Conservation (phyloP, 2,797 vertebrate species). For the Eremophila alpestris region DNA sequence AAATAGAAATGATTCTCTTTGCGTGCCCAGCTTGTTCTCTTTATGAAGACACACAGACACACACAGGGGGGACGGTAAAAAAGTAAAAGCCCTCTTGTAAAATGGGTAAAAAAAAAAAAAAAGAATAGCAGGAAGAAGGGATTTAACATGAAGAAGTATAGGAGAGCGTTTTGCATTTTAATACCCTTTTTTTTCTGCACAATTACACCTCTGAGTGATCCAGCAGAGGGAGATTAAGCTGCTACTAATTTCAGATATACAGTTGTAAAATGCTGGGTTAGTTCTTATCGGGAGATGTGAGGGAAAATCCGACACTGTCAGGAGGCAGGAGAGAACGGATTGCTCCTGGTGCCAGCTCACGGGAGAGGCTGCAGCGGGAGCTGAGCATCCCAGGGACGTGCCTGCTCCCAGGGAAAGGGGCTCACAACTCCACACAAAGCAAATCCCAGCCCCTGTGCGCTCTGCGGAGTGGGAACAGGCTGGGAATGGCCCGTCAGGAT, state of each 20-base stretch:
- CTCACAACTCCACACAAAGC: background rate
- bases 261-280: constrained; percentile 52
- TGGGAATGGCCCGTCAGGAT: background rate
- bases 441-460: background rate
- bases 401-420: background rate
- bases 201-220: constrained; percentile 77
- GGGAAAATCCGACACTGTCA: background rate
- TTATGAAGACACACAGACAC: constrained; percentile 51
- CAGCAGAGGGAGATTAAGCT: constrained; percentile 70
- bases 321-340: background rate
- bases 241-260: constrained; percentile 67
- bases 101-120: constrained; percentile 41
- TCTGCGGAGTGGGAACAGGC: background rate
- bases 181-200: constrained; percentile 75
- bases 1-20: constrained; percentile 72
- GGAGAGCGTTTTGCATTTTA: constrained; percentile 76
- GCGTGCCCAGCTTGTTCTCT: constrained; percentile 51
- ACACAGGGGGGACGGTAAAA: background rate
- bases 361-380: background rate
- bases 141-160: constrained; percentile 73
- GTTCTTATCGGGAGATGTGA: constrained; percentile 32
- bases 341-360: background rate
- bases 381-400: background rate
- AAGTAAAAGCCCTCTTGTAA: constrained; percentile 66
- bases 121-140: constrained; percentile 56